A percentile compares a stretch with the other conserved stretches of the same genome.
These are phyloP conservation scores for Acrocephalus arundinaceus DNA, from an alignment of 2,113 vertebrate species.

Conservation along the genomic window DNA sequence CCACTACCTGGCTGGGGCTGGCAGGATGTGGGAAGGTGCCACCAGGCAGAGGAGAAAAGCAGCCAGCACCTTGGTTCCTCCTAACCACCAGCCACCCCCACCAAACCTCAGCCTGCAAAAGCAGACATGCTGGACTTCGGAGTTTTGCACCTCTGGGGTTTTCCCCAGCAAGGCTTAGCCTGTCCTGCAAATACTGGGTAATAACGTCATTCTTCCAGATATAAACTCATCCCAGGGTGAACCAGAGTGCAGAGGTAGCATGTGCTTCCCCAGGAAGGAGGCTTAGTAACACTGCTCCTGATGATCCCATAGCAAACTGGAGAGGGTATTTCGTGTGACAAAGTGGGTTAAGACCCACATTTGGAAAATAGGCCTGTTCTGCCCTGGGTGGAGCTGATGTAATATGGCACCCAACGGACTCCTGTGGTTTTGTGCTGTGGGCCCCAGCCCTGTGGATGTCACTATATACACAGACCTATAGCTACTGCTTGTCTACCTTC, in stretches of 20 bases:
- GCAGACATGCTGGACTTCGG: rapidly evolving
- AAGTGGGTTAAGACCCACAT: background rate
- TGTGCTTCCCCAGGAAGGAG: background rate
- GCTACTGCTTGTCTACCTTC: background rate
- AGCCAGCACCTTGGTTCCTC: background rate
- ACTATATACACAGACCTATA: background rate
- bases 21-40: rapidly evolving
- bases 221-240: background rate
- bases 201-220: background rate
- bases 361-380: background rate
- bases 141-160: background rate
- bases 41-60: background rate
- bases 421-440: background rate
- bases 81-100: background rate
- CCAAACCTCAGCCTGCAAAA: background rate
- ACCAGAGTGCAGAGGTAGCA: rapidly evolving
- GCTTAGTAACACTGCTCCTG: background rate
- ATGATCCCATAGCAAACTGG: background rate
- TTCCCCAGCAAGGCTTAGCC: background rate
- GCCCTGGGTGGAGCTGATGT: background rate
- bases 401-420: background rate
- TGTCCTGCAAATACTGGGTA: background rate
- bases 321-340: background rate
- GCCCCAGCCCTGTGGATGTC: background rate
- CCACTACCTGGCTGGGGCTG: rapidly evolving